phyloP scores from a whole-genome alignment of 2,797 vertebrate species.

The Clarias platycephalus region DNA sequence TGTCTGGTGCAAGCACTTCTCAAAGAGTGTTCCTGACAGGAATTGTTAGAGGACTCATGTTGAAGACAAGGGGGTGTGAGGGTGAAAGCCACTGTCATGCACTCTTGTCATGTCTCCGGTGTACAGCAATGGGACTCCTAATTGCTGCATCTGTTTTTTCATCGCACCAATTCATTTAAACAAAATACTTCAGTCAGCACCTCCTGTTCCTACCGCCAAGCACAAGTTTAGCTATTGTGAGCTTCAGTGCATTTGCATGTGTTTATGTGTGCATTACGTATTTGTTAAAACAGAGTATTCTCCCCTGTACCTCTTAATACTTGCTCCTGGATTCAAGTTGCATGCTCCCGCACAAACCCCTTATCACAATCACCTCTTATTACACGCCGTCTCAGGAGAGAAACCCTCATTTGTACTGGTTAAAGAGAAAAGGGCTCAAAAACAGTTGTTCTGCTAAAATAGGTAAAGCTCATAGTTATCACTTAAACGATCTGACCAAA shows the following conservation, averaged over 20 bases:
- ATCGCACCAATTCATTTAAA: conserved; percentile 77
- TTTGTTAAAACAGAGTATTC: conserved; percentile 55
- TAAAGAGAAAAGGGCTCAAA: conserved; percentile 17
- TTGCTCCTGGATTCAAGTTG: conserved; percentile 25
- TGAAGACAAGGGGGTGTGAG: conserved; percentile 87
- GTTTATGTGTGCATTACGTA: conserved; percentile 56
- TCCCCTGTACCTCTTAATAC: conserved; percentile 46
- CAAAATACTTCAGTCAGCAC: conserved; percentile 80
- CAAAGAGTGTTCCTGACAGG: conserved; percentile 93
- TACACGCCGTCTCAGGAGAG: conserved; percentile 13
- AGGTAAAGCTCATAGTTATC: conserved; percentile 8
- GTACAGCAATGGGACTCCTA: conserved; percentile 85
- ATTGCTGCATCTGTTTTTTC: conserved; percentile 83
- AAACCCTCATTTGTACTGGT: conserved; percentile 5
- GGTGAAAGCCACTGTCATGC: conserved; percentile 92
- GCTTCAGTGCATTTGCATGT: conserved; percentile 57
- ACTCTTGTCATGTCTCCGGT: conserved; percentile 89
- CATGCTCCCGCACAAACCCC: conserved; percentile 21
- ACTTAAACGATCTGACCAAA: background rate
- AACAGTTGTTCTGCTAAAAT: background rate
- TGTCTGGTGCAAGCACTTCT: conserved; percentile 91
- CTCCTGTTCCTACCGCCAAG: conserved; percentile 81
- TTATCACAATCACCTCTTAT: background rate
- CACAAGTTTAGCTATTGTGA: conserved; percentile 73
- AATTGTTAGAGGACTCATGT: conserved; percentile 91